Conservation (phyloP, 2,888 invertebrate species). For the Phalangium opilio region DNA sequence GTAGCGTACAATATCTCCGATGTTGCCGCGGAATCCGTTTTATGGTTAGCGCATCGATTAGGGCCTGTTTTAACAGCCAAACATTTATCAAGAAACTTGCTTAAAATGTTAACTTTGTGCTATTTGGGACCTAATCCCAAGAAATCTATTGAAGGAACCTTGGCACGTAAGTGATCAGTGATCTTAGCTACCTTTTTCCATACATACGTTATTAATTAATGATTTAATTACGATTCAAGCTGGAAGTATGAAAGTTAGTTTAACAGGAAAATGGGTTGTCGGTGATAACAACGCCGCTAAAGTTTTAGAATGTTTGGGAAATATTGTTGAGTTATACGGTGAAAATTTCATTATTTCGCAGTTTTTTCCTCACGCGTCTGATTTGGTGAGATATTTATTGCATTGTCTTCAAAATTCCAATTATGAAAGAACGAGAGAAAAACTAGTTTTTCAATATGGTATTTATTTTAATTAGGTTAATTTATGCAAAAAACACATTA, state of each 20-base stretch:
- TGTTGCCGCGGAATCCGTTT: constrained; percentile 69
- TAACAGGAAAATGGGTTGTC: constrained; percentile 27
- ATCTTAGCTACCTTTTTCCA: no score
- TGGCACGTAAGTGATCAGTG: no score
- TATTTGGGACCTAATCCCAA: constrained; percentile 59
- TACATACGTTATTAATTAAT: no score
- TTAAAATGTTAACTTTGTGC: constrained; percentile 85
- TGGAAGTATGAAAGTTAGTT: no score
- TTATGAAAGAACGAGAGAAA: not conserved
- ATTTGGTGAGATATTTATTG: constrained; percentile 36
- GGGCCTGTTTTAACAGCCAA: constrained; percentile 88
- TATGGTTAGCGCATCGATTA: constrained; percentile 81
- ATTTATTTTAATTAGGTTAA: constrained; percentile 37
- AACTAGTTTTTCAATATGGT: not conserved
- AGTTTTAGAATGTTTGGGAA: constrained; percentile 77
- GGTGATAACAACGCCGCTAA: constrained; percentile 67
- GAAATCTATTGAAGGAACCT: not conserved
- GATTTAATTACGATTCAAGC: no score
- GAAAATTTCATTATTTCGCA: constrained; percentile 74
- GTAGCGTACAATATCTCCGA: constrained; percentile 38
- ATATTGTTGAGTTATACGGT: constrained; percentile 67
- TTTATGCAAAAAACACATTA: constrained; percentile 61
- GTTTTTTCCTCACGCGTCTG: constrained; percentile 76
- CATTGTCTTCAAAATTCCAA: not conserved
- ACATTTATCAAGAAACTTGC: constrained; percentile 72